Evolutionary conservation across 2,888 invertebrate genomes (phyloP).

Genomic region (Torymus auratus): DNA sequence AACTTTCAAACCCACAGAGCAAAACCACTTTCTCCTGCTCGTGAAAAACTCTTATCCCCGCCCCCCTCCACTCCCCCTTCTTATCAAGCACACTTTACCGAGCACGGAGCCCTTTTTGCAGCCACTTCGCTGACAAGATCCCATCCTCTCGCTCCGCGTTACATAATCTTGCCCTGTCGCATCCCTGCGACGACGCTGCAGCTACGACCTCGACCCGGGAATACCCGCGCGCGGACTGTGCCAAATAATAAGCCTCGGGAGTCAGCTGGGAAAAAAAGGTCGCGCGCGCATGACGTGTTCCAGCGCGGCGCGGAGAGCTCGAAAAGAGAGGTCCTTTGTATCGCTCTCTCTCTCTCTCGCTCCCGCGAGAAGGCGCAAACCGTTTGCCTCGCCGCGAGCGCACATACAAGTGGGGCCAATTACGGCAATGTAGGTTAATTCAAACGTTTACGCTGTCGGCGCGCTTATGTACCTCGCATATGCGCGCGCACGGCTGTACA

Average conservation of each 20-base stretch:
- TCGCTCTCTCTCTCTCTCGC: background rate
- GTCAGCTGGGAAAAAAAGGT: constrained; percentile 12
- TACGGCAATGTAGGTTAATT: constrained; percentile 56
- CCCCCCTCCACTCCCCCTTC: too few relatives aligned
- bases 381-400: constrained; percentile 1
- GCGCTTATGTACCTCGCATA: constrained; percentile 60
- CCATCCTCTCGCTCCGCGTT: constrained; percentile 20
- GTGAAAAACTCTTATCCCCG: background rate
- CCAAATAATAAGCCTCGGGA: too few relatives aligned
- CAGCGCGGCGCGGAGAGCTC: background rate
- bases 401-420: constrained; percentile 49
- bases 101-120: background rate
- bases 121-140: constrained; percentile 28
- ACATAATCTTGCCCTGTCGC: constrained; percentile 19
- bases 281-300: constrained; percentile 27
- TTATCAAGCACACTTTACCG: too few relatives aligned
- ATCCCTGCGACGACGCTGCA: background rate
- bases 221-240: background rate
- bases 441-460: constrained; percentile 67
- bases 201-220: background rate
- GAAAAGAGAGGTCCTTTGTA: constrained; percentile 34
- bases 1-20: background rate
- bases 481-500: too few relatives aligned
- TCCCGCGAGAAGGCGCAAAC: constrained; percentile 35
- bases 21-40: background rate